phyloP scores from a whole-genome alignment of 2,888 invertebrate genomes.

The Maniola hyperantus region DNA sequence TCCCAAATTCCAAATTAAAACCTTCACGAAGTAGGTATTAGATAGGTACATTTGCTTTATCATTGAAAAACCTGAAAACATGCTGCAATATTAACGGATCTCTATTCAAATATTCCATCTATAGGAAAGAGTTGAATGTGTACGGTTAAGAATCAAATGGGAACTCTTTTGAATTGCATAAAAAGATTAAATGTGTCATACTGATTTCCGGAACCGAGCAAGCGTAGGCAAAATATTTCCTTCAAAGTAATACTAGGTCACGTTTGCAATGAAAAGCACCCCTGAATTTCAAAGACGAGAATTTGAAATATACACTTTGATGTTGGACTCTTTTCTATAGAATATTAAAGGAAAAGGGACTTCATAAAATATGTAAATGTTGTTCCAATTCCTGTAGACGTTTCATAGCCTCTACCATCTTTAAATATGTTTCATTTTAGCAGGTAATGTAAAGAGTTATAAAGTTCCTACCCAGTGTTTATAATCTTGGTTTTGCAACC shows the following conservation, averaged over 20 bases:
- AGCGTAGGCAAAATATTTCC: constrained; percentile 28
- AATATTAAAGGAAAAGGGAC: constrained; percentile 5
- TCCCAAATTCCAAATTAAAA: too few relatives aligned
- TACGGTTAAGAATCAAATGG: background rate
- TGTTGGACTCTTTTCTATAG: background rate
- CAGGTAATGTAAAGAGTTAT: background rate
- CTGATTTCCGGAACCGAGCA: constrained; percentile 21
- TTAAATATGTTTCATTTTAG: background rate
- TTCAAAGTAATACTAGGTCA: constrained; percentile 28
- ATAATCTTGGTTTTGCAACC: constrained; percentile 55
- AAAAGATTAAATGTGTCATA: constrained; percentile 24
- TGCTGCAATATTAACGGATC: too few relatives aligned
- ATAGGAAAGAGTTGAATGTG: background rate
- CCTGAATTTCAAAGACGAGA: constrained; percentile 9
- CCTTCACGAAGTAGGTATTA: too few relatives aligned
- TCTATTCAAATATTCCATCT: background rate
- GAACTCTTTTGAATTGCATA: constrained; percentile 10
- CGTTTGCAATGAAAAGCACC: constrained; percentile 22
- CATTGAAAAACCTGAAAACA: too few relatives aligned
- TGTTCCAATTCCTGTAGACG: background rate
- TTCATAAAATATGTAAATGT: constrained; percentile 8
- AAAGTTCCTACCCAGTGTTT: background rate
- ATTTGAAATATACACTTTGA: constrained; percentile 3
- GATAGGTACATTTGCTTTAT: too few relatives aligned
- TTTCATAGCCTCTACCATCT: background rate